A percentile compares a stretch with the other conserved stretches of the same genome.
Conservation (phyloP, 2,888 invertebrate genomes). For the Elmis aenea region DNA sequence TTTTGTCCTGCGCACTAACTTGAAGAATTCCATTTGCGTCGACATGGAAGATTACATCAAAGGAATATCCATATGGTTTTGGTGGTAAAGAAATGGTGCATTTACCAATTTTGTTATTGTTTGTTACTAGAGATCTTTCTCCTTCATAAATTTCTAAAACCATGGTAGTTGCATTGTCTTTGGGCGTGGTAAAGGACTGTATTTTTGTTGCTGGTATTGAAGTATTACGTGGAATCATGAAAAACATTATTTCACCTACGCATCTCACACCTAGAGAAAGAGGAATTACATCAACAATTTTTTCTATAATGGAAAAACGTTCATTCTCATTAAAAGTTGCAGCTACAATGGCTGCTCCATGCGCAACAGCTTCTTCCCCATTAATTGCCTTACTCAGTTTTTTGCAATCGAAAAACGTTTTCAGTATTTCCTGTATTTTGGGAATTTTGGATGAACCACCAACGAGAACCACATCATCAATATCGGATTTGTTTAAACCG, state of each 20-base stretch:
- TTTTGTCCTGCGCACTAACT: conserved; percentile 12
- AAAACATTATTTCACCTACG: conserved; percentile 7
- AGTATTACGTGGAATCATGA: conserved; percentile 9
- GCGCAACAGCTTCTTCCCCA: conserved; percentile 12
- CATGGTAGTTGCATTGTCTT: conserved; percentile 9
- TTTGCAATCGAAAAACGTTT: conserved; percentile 2
- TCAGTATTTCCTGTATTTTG: conserved; percentile 6
- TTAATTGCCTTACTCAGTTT: conserved; percentile 6
- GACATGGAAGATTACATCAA: conserved; percentile 15
- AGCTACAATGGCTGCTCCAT: conserved; percentile 11
- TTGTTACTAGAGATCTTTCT: conserved; percentile 11
- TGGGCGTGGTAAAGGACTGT: conserved; percentile 5
- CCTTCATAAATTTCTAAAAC: conserved; percentile 17
- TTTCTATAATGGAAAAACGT: neutral
- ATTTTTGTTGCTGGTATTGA: conserved; percentile 8
- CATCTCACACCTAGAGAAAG: conserved; percentile 7
- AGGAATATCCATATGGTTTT: conserved; percentile 9
- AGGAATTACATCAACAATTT: conserved; percentile 9
- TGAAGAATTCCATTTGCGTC: conserved; percentile 15
- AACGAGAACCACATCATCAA: conserved; percentile 8
- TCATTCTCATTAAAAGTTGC: neutral
- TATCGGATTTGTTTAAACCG: conserved; percentile 1
- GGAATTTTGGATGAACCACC: conserved; percentile 12
- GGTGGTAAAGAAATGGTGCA: conserved; percentile 11
- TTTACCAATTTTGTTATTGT: conserved; percentile 16